Evolutionary conservation across 2,797 vertebrate species (phyloP), one percentile per base, ranked within the genome.

Genomic region (Tragelaphus eurycerus): DNA sequence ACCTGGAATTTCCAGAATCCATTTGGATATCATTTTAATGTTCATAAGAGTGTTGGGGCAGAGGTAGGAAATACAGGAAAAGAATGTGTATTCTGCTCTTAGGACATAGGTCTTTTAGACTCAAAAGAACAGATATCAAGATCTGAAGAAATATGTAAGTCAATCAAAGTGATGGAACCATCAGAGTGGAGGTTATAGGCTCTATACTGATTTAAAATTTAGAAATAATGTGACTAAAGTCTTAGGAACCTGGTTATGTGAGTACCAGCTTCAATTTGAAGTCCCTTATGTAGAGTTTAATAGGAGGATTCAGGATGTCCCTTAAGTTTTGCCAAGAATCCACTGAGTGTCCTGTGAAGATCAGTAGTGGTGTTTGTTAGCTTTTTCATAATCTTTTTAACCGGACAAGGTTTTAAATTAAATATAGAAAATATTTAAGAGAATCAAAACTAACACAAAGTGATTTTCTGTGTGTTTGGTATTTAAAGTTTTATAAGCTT

Each of bases 401-500:
- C 27, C 43, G 38, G 50, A 16, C 6, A 93, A 48, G 9, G 23
- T 83, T 97, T 95, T 82, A 94, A 91, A 86, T 96, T 78, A 96
- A 96, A 95, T 94, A 48, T 6, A 71, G 48, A 85, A 71, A 74
- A 23, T 38, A 52, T 82, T 96, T 96, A 85, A 93, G 50, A 90
- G n/a, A 94, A 38, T 88, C 60, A 87, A 76, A 95, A 85, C 14
- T 55, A 95, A 95, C 31, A 60, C 55, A 95, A 43, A 55, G 59
- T 76, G 55, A 4, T 86, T 95, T 92, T 94, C 64, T 92, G 95
- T 84, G 95, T 84, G 55, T 93, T 84, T 93, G 83, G 8, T 79
- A 76, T 84, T 87, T 95, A 84, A 97, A 79, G 79, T 91, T 96
- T 94, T 94, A 25, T 85, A 93, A 62, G 4, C 34, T 12, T 71